Evolutionary conservation across 2,888 invertebrate species (phyloP).

Genomic region (Phyto melanocephala): DNA sequence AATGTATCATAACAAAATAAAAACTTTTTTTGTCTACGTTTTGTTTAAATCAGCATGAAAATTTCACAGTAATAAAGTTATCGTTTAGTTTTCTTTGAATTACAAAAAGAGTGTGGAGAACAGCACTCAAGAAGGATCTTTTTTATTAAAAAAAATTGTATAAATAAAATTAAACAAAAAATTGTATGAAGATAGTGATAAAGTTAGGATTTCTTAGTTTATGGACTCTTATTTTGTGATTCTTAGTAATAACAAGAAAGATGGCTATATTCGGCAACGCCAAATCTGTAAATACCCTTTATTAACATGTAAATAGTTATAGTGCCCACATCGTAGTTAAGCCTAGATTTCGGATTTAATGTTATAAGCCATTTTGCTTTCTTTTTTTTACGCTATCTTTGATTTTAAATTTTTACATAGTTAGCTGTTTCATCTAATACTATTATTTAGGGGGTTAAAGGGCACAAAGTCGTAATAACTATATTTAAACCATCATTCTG

Average conservation of each 20-base stretch:
- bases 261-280: too few relatives aligned
- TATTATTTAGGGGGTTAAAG: too few relatives aligned
- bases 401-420: too few relatives aligned
- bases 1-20: constrained; percentile 14
- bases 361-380: too few relatives aligned
- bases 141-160: not conserved
- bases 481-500: too few relatives aligned
- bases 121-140: constrained; percentile 26
- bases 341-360: too few relatives aligned
- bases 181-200: constrained; percentile 57
- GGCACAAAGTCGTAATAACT: too few relatives aligned
- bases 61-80: constrained; percentile 66
- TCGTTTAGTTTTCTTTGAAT: constrained; percentile 65
- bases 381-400: too few relatives aligned
- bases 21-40: constrained; percentile 31
- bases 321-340: too few relatives aligned
- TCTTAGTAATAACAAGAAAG: constrained; percentile 37
- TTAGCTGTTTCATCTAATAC: too few relatives aligned
- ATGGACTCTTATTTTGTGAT: constrained; percentile 47
- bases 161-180: constrained; percentile 50
- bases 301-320: too few relatives aligned
- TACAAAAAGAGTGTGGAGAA: constrained; percentile 29
- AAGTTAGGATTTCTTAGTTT: constrained; percentile 61
- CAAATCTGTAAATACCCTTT: too few relatives aligned
- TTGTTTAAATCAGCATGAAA: constrained; percentile 64